Conservation (phyloP, 2,113 vertebrate species). For the Semnornis frantzii region DNA sequence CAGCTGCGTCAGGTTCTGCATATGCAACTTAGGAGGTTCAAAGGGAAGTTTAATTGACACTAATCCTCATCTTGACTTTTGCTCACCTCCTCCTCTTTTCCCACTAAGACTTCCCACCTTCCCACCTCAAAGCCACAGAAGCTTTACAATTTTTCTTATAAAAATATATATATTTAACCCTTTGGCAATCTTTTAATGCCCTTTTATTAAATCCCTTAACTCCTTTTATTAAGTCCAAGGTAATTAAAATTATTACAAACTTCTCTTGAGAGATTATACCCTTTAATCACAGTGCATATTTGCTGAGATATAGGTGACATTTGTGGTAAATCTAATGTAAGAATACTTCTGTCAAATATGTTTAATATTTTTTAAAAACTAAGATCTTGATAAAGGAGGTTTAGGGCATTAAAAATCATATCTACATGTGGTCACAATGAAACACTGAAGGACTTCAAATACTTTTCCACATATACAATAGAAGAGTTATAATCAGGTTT, state of each 20-base stretch:
- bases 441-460: neutral
- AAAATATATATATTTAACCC: constrained; percentile 67
- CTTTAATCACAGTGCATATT: constrained; percentile 63
- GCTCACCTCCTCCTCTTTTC: constrained; percentile 67
- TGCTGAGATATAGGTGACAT: constrained; percentile 30
- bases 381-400: constrained; percentile 12
- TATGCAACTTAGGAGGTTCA: constrained; percentile 62
- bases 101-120: constrained; percentile 64
- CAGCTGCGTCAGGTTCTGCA: constrained; percentile 63
- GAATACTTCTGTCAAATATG: constrained; percentile 12
- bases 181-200: constrained; percentile 70
- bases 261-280: constrained; percentile 47
- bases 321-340: constrained; percentile 43
- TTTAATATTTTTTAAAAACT: constrained; percentile 35
- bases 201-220: constrained; percentile 67
- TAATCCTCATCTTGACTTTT: constrained; percentile 71
- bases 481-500: constrained; percentile 10
- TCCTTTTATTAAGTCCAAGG: constrained; percentile 59
- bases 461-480: neutral
- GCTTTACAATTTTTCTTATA: constrained; percentile 60
- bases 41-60: constrained; percentile 67
- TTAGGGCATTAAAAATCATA: constrained; percentile 32
- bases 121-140: constrained; percentile 61
- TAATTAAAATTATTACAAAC: constrained; percentile 70
- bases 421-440: neutral